A percentile compares a stretch with the other conserved stretches of the same genome.
Conservation (phyloP, 2,888 invertebrate species). For the Holacanthella duospinosa region DNA sequence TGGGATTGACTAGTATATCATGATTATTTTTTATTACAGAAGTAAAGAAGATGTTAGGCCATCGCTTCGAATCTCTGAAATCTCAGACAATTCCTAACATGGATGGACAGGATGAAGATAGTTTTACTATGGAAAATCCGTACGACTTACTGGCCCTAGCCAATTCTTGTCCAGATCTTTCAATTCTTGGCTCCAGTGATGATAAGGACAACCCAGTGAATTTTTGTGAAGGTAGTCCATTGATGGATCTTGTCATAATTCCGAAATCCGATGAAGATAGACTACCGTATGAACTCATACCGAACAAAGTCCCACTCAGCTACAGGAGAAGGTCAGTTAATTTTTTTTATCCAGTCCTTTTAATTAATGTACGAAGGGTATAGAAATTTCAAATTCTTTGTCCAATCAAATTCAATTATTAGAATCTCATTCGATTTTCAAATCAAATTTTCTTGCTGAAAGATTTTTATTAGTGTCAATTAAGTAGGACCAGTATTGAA, state of each 20-base stretch:
- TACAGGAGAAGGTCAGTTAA: constrained; percentile 35
- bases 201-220: constrained; percentile 5
- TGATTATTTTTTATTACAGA: background rate
- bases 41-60: constrained; percentile 28
- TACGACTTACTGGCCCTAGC: constrained; percentile 35
- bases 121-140: constrained; percentile 29
- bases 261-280: constrained; percentile 34
- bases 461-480: no score
- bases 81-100: constrained; percentile 35
- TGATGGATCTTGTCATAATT: background rate
- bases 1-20: no score
- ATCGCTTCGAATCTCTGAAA: constrained; percentile 28
- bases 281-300: constrained; percentile 15
- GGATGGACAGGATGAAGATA: constrained; percentile 37
- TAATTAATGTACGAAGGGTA: no score
- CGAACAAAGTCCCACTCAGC: constrained; percentile 32
- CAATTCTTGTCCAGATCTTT: constrained; percentile 37
- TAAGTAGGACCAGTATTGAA: no score
- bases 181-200: constrained; percentile 27
- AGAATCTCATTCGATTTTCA: no score
- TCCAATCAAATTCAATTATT: no score
- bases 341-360: no score
- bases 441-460: constrained; percentile 10
- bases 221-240: background rate
- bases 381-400: no score